Evolutionary conservation across 2,113 vertebrate species (phyloP).

Genomic region (Cochlearius cochlearius): DNA sequence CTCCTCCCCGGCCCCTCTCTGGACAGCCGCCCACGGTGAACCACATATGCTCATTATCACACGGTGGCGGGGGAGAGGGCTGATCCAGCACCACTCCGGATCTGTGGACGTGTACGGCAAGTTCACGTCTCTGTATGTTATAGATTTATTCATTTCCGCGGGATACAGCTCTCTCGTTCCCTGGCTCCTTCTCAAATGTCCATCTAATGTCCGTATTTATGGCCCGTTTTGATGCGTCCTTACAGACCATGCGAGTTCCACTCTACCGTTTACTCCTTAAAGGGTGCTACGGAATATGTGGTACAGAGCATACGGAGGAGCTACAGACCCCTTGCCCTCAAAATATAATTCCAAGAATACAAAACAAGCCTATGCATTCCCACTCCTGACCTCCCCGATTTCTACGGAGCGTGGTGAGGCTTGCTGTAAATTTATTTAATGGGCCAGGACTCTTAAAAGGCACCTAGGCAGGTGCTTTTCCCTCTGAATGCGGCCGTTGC

Average conservation of each 20-base stretch:
- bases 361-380: background rate
- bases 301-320: background rate
- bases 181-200: background rate
- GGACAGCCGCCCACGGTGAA: background rate
- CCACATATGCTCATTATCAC: background rate
- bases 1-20: background rate
- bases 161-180: background rate
- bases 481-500: background rate
- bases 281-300: background rate
- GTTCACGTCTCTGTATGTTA: background rate
- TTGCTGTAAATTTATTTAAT: background rate
- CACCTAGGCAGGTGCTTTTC: background rate
- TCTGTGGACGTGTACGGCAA: background rate
- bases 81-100: background rate
- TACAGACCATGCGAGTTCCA: background rate
- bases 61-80: background rate
- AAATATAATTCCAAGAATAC: background rate
- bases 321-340: background rate
- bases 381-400: background rate
- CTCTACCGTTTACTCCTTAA: background rate
- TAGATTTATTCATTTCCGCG: background rate
- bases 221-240: background rate
- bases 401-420: accelerated
- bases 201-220: background rate
- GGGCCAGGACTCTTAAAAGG: background rate